Percentiles rank a stretch among this genome's conserved stretches.
These are phyloP conservation scores for Phrynocephalus vlangalii DNA, from an alignment of 2,797 vertebrate species.

Conservation along the genomic window DNA sequence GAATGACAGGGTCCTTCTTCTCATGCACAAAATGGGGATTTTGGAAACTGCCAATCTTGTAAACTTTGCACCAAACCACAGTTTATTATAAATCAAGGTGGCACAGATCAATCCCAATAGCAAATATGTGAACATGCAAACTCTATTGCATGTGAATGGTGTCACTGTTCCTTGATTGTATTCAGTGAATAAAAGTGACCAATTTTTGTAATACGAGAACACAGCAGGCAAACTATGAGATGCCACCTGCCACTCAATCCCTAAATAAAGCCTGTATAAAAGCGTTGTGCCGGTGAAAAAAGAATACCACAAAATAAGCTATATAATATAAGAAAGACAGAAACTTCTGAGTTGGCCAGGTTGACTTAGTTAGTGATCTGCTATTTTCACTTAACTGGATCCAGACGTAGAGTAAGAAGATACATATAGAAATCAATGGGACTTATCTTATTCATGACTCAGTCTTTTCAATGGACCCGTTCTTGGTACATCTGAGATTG, in stretches of 20 bases:
- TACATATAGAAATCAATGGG: not conserved
- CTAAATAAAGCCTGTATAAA: not conserved
- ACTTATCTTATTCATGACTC: not conserved
- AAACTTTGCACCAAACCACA: not conserved
- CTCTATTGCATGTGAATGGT: not conserved
- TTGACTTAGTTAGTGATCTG: not conserved
- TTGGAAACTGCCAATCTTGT: not conserved
- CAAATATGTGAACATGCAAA: not conserved
- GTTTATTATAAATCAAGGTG: not conserved
- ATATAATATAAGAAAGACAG: no score
- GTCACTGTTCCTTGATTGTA: not conserved
- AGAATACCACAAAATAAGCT: no score
- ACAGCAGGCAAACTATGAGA: not conserved
- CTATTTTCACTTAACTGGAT: conserved; percentile 1
- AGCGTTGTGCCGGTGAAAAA: not conserved
- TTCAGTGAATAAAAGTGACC: not conserved
- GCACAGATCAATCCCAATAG: not conserved
- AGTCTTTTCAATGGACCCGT: not conserved
- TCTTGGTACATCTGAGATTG: not conserved
- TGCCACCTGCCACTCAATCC: not conserved
- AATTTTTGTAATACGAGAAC: not conserved
- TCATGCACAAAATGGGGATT: not conserved
- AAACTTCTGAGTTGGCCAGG: not conserved
- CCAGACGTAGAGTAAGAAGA: not conserved
- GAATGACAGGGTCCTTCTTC: not conserved